Conservation (phyloP, 64 coral and sea anemone species). For the Actinia tenebrosa region DNA sequence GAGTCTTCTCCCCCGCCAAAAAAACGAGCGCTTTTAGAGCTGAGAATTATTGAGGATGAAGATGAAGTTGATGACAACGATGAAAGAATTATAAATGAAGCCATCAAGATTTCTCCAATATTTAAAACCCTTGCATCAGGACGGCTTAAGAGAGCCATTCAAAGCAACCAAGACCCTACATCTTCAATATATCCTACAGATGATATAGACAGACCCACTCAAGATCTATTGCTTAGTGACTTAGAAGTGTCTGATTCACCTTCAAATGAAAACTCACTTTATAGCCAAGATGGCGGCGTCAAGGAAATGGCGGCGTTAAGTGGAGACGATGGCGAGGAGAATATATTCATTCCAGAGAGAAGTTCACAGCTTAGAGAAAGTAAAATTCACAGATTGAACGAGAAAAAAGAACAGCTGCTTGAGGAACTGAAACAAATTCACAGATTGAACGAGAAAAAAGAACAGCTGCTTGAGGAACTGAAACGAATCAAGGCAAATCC, state of each 20-base stretch:
- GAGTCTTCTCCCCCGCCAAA: not conserved
- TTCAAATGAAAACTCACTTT: not conserved
- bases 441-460: not conserved
- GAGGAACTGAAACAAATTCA: not conserved
- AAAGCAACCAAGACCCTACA: not conserved
- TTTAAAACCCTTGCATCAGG: not conserved
- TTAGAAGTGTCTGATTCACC: not conserved
- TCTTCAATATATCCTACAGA: not conserved
- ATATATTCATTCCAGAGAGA: not conserved
- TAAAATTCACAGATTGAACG: not conserved
- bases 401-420: not conserved
- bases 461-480: not conserved
- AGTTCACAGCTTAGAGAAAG: slow-evolving; percentile 2
- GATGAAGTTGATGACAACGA: not conserved
- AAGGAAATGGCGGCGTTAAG: not conserved
- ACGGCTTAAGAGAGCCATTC: not conserved
- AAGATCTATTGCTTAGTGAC: not conserved
- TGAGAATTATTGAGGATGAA: not conserved
- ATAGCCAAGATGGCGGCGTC: not conserved
- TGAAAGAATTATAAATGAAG: not conserved
- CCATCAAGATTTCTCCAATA: not conserved
- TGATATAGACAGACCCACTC: not conserved
- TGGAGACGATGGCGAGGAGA: not conserved
- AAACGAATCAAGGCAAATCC: not conserved
- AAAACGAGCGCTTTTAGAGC: not conserved